A percentile compares a stretch with the other conserved stretches of the same genome.
These are phyloP conservation scores for Cosmia trapezina DNA, from an alignment of 2,888 invertebrate genomes.

Conservation along the genomic window DNA sequence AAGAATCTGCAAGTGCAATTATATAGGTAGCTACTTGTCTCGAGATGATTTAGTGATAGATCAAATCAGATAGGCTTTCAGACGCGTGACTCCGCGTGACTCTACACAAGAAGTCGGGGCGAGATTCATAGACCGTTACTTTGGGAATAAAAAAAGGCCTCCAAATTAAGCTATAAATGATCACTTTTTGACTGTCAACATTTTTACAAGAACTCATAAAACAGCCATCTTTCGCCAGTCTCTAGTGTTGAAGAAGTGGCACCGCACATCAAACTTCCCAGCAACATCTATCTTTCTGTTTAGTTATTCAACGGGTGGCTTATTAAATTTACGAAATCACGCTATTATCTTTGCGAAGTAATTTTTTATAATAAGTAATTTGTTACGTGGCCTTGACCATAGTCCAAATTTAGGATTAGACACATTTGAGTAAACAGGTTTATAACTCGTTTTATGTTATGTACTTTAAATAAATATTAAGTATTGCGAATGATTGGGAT, in stretches of 20 bases:
- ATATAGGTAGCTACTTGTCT: not conserved
- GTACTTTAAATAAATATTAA: not conserved
- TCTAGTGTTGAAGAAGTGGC: no score
- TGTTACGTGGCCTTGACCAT: slow-evolving; percentile 17
- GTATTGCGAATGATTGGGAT: not conserved
- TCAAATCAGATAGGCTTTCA: not conserved
- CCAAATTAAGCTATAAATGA: not conserved
- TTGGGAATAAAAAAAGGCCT: not conserved
- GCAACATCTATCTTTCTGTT: not conserved
- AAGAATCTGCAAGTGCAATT: not conserved
- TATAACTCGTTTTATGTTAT: not conserved
- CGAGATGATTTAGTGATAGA: no score
- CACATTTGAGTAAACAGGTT: slow-evolving; percentile 1
- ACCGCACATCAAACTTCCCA: not conserved
- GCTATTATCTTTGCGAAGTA: not conserved
- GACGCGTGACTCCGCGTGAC: no score
- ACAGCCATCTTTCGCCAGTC: no score
- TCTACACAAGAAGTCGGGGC: not conserved
- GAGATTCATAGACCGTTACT: not conserved
- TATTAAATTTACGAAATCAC: slow-evolving; percentile 2
- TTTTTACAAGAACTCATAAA: not conserved
- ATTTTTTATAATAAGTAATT: not conserved
- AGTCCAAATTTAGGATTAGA: slow-evolving; percentile 16
- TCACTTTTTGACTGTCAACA: not conserved
- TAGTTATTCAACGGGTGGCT: not conserved